phyloP scores from a whole-genome alignment of 2,113 vertebrate genomes.

The Cinclus cinclus region DNA sequence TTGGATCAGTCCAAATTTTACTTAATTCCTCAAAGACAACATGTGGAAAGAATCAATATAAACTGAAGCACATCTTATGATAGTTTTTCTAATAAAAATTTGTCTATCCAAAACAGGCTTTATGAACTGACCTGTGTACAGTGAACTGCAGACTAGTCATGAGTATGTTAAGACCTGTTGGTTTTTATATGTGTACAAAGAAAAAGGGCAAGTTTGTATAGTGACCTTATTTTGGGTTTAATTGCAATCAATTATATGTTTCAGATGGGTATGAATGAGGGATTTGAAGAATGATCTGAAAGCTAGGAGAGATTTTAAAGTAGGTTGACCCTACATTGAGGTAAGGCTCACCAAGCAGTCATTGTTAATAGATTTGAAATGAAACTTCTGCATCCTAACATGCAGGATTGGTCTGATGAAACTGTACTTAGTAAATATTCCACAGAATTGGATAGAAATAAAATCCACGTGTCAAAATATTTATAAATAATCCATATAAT shows the following conservation, averaged over 20 bases:
- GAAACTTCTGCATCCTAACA: not conserved
- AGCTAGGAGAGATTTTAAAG: not conserved
- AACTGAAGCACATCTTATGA: not conserved
- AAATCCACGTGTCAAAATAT: not conserved
- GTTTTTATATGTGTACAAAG: not conserved
- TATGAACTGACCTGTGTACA: not conserved
- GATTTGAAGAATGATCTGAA: conserved; percentile 10
- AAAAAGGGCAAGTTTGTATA: not conserved
- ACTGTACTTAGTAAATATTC: not conserved
- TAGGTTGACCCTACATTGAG: not conserved
- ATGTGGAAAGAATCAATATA: not conserved
- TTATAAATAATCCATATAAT: not conserved
- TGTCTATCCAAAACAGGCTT: not conserved
- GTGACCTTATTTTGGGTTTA: not conserved
- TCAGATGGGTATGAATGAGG: conserved; percentile 16
- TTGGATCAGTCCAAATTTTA: not conserved
- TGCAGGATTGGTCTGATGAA: not conserved
- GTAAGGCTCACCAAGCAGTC: not conserved
- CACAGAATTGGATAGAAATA: not conserved
- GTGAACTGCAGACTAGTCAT: not conserved
- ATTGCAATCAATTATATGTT: conserved; percentile 14
- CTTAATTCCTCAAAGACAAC: not conserved
- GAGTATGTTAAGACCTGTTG: not conserved
- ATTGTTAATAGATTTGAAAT: not conserved
- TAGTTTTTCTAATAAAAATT: not conserved